Evolutionary conservation across 2,113 vertebrate genomes (phyloP).

Genomic region (Synchiropus splendidus): DNA sequence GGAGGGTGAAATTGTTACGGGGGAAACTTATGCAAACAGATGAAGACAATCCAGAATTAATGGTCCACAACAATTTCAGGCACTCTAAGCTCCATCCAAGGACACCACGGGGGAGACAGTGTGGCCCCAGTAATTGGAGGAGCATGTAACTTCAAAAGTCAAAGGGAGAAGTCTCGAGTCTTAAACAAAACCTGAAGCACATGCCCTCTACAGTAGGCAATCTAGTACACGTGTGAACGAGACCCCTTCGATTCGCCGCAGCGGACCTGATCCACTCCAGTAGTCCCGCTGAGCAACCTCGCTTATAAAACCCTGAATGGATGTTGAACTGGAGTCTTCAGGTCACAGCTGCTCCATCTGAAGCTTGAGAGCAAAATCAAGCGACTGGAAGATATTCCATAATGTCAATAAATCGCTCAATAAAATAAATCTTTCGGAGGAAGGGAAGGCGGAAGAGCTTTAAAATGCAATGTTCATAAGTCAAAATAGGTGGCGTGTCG

Average conservation of each 20-base stretch:
- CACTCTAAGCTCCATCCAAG: constrained; percentile 65
- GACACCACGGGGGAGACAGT: constrained; percentile 61
- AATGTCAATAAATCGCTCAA: constrained; percentile 31
- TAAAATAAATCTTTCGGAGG: constrained; percentile 29
- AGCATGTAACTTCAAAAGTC: constrained; percentile 66
- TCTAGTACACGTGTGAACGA: constrained; percentile 51
- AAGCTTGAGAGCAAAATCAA: background rate
- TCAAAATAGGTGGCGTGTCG: constrained; percentile 31
- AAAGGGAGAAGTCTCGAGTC: constrained; percentile 52
- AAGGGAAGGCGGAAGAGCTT: constrained; percentile 19
- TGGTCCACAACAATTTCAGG: constrained; percentile 65
- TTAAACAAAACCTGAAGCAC: constrained; percentile 60
- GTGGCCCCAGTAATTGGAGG: constrained; percentile 62
- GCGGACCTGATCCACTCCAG: constrained; percentile 47
- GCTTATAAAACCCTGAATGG: constrained; percentile 19
- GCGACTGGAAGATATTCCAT: constrained; percentile 19
- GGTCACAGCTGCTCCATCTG: constrained; percentile 30
- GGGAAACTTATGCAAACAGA: constrained; percentile 62
- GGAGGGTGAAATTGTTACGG: constrained; percentile 35
- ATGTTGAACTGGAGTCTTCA: constrained; percentile 15
- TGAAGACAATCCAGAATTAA: constrained; percentile 70
- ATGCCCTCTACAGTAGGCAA: constrained; percentile 54
- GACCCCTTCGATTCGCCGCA: constrained; percentile 41
- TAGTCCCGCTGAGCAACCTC: constrained; percentile 31
- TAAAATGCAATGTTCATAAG: constrained; percentile 21